Conservation (phyloP, 2,888 invertebrate genomes). For the Calameuta filiformis region DNA sequence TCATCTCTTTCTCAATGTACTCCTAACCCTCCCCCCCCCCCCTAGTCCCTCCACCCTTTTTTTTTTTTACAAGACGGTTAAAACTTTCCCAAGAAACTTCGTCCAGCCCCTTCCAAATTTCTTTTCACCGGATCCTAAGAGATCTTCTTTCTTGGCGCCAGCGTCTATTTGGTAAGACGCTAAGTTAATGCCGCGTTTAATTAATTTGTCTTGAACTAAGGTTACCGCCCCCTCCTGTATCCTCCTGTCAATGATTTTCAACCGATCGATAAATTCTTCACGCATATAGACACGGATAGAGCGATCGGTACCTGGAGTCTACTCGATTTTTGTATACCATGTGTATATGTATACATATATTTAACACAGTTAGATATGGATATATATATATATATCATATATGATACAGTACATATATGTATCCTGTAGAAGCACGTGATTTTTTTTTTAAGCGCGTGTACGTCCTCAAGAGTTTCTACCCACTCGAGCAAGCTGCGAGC, state of each 20-base stretch:
- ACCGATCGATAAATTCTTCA: constrained; percentile 32
- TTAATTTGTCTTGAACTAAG: constrained; percentile 48
- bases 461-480: constrained; percentile 4
- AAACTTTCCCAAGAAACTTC: neutral
- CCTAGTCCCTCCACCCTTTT: neutral
- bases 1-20: neutral
- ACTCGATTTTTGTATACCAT: neutral
- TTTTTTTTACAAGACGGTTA: neutral
- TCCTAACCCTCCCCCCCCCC: neutral
- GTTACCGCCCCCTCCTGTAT: constrained; percentile 46
- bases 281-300: constrained; percentile 14
- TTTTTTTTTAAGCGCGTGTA: neutral
- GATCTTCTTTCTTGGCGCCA: neutral
- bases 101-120: neutral
- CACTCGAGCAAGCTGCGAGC: constrained; percentile 6
- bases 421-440: neutral
- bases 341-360: neutral
- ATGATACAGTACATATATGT: no score
- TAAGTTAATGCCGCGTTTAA: constrained; percentile 33
- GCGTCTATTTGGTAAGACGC: neutral
- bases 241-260: constrained; percentile 49
- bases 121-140: neutral
- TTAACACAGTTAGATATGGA: neutral
- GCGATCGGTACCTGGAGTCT: constrained; percentile 1
- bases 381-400: neutral